These are phyloP conservation scores for Leucoraja ocellata DNA, from an alignment of 2,797 vertebrate species.

Conservation along the genomic window DNA sequence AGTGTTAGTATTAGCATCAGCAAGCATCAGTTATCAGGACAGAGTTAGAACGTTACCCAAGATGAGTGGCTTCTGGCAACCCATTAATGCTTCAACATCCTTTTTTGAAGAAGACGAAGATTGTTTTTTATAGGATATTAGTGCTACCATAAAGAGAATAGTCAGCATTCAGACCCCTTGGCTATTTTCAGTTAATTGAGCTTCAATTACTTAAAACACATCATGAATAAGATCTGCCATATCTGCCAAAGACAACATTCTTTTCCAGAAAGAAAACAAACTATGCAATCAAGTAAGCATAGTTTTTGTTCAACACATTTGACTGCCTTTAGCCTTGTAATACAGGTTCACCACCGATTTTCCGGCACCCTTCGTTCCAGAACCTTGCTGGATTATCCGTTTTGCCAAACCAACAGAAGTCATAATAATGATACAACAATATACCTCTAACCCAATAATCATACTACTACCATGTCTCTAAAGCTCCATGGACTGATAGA, in stretches of 20 bases:
- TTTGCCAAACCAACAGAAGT: too few species aligned
- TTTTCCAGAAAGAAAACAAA: neutral
- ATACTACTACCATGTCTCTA: too few species aligned
- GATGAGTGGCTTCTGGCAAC: neutral
- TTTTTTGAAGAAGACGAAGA: neutral
- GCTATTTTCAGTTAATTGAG: conserved; percentile 20
- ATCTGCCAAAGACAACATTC: neutral
- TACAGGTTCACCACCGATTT: too few species aligned
- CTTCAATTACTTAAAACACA: neutral
- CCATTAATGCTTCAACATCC: neutral
- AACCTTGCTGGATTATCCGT: too few species aligned
- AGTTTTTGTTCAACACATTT: neutral
- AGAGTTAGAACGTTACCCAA: neutral
- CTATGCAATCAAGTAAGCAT: neutral
- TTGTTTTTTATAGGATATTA: neutral
- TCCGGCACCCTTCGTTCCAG: too few species aligned
- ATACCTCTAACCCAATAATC: too few species aligned
- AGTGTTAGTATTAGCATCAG: neutral
- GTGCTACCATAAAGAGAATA: neutral
- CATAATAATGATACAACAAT: too few species aligned
- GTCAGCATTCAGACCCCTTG: neutral
- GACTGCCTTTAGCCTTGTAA: neutral
- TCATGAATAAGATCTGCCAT: neutral
- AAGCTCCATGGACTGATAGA: too few species aligned
- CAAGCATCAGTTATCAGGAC: too few species aligned